These are phyloP conservation scores for Xanthorhoe spadicearia DNA, from an alignment of 2,888 invertebrate genomes.

Conservation along the genomic window DNA sequence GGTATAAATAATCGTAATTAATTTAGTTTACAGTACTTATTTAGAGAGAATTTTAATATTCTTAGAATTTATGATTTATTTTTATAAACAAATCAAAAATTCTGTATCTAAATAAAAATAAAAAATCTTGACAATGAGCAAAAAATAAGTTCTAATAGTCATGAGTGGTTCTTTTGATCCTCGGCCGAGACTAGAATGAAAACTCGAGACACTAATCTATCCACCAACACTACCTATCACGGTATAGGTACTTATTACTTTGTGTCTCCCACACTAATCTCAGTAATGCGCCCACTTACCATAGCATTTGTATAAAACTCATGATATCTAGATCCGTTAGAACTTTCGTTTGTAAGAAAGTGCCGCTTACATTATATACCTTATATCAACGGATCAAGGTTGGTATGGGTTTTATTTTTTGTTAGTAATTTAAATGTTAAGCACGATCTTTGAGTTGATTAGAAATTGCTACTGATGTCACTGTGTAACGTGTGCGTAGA, in stretches of 20 bases:
- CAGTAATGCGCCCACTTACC: constrained; percentile 41
- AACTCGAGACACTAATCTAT: too few species aligned
- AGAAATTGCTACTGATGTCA: constrained; percentile 78
- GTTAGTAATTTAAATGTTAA: constrained; percentile 59
- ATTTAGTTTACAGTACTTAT: too few species aligned
- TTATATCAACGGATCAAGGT: constrained; percentile 21
- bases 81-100: too few species aligned
- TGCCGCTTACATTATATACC: constrained; percentile 11
- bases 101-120: too few species aligned
- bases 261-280: constrained; percentile 35
- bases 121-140: too few species aligned
- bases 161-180: too few species aligned
- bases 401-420: constrained; percentile 12
- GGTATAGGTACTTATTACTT: constrained; percentile 3
- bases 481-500: constrained; percentile 37
- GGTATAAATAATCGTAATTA: too few species aligned
- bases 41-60: too few species aligned
- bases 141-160: too few species aligned
- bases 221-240: too few species aligned
- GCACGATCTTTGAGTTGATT: constrained; percentile 66
- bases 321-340: constrained; percentile 68
- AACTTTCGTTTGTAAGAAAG: constrained; percentile 64
- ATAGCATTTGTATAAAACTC: constrained; percentile 53
- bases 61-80: too few species aligned
- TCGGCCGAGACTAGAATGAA: too few species aligned